phyloP scores from a whole-genome alignment of 2,113 vertebrate species.

The Plecotus auritus region DNA sequence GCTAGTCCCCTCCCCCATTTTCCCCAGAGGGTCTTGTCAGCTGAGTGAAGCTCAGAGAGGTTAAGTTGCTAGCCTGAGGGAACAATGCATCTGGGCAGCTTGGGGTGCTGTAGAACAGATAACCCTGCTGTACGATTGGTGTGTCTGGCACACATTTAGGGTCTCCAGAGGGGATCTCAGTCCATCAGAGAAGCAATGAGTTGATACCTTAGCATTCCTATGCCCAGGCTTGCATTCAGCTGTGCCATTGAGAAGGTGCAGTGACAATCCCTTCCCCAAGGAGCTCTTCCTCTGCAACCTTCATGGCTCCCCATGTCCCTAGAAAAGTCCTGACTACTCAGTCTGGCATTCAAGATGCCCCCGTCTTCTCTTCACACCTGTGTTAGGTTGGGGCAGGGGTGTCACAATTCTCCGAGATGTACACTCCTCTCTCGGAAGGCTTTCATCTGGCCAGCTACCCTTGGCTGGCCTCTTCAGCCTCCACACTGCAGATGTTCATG shows the following conservation, averaged over 20 bases:
- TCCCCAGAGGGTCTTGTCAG: background rate
- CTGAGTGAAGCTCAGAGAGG: background rate
- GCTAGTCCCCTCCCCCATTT: background rate
- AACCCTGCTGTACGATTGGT: too few species aligned
- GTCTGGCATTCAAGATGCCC: background rate
- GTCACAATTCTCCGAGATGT: background rate
- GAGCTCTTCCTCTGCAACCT: background rate
- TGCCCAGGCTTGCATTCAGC: background rate
- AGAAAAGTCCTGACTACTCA: background rate
- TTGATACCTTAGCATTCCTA: background rate
- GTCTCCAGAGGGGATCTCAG: background rate
- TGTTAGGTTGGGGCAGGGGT: too few species aligned
- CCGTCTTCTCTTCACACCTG: background rate
- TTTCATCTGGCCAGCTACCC: background rate
- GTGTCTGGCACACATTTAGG: background rate
- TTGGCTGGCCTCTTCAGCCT: background rate
- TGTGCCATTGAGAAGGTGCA: background rate
- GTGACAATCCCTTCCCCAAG: background rate
- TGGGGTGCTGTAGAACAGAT: background rate
- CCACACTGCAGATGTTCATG: background rate
- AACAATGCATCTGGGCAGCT: background rate
- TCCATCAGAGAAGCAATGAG: background rate
- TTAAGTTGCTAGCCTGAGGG: background rate
- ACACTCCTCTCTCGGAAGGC: background rate
- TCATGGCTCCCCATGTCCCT: background rate